Percentiles rank a stretch among this genome's conserved stretches.
Conservation (phyloP, 2,797 vertebrate genomes). For the Poecilia picta region DNA sequence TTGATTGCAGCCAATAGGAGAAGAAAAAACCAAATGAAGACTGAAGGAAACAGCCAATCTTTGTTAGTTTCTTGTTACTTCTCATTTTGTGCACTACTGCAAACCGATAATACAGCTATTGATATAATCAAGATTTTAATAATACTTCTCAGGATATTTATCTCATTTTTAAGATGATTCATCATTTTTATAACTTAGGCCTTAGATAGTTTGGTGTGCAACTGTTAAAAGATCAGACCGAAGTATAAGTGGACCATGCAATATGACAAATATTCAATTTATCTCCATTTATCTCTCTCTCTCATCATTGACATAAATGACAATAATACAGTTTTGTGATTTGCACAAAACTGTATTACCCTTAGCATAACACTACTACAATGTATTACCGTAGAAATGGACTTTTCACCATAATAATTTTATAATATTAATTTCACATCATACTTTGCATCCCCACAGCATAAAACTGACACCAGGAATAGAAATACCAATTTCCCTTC, state of each 20-base stretch:
- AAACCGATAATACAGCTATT: neutral
- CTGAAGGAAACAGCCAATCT: constrained; percentile 10
- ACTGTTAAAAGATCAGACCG: neutral
- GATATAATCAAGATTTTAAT: neutral
- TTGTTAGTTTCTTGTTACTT: neutral
- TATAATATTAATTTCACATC: neutral
- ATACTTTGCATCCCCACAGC: neutral
- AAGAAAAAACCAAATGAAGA: neutral
- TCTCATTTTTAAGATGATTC: neutral
- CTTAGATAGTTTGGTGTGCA: neutral
- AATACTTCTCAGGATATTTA: neutral
- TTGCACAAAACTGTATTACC: no score
- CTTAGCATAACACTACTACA: neutral
- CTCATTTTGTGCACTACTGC: neutral
- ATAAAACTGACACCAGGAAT: neutral
- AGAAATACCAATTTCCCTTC: neutral
- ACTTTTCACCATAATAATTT: neutral
- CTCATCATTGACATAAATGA: neutral
- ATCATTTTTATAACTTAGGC: neutral
- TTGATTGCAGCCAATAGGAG: constrained; percentile 10
- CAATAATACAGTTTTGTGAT: neutral
- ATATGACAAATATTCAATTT: neutral
- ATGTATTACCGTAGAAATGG: neutral
- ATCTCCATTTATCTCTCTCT: neutral
- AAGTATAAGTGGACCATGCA: neutral